Evolutionary conservation across 2,113 vertebrate species (phyloP), one percentile per base, ranked within the genome.

Genomic region (Anthoscopus minutus): DNA sequence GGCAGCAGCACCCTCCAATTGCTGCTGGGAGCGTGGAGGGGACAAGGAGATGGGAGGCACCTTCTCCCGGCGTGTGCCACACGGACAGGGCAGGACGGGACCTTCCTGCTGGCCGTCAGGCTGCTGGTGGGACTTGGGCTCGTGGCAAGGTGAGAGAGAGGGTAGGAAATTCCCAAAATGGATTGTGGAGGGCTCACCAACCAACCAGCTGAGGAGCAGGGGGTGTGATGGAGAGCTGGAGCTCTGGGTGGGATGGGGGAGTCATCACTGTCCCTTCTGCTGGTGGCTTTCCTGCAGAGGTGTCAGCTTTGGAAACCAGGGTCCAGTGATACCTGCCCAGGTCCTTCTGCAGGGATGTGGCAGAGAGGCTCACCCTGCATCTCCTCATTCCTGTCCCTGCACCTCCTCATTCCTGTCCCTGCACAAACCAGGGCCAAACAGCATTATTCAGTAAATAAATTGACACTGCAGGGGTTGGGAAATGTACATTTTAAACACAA

Each of bases 171-270:
- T 9, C 8, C 27, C 3, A 0, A 4, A 56, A 60, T 47, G 15
- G 25, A 1, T 42, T 15, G 27, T 12, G 23, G 16, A 33, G 56
- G 51, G 22, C 4, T 71, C 12, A 16, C 21, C 24, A 9, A 54
- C 5, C 1, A 0, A 3, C 5, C 58, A 50, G 54, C 3, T 9
- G 5, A 69, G 45, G n/a, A 71, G 56, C 7, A 9, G 27, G 47
- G 33, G 14, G 4, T 28, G 62, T 42, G 45, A 33, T 6, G 15
- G 61, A 53, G 71, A 65, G 62, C 16, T 82, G 54, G 69, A 80
- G 42, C 45, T 78, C 3, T 0, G 62, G 37, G 30, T 2, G 6
- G n/a, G 25, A 6, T 0, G 1, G 6, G 9, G 31, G 7, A 57
- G 38, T 15, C 42, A 20, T 8, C 21, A 14, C 12, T 38, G 33